Evolutionary conservation across 2,113 vertebrate genomes (phyloP).

Genomic region (Aleadryas rufinucha): DNA sequence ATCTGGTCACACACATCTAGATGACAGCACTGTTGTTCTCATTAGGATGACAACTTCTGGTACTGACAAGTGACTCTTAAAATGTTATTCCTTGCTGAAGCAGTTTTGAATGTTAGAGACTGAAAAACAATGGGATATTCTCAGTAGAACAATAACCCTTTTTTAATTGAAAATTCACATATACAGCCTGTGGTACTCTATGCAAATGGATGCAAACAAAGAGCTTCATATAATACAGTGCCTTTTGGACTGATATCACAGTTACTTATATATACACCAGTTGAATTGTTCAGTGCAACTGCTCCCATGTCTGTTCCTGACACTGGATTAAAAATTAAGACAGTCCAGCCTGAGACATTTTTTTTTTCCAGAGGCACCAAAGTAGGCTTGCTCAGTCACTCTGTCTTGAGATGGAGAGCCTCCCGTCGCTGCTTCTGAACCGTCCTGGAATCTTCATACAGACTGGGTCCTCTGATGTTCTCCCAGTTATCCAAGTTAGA

Average conservation of each 20-base stretch:
- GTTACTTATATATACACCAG: background rate
- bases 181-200: background rate
- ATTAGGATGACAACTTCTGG: conserved; percentile 12
- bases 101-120: background rate
- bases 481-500: conserved; percentile 84
- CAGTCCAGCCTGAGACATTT: background rate
- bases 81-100: background rate
- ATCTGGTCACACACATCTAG: conserved; percentile 5
- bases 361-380: background rate
- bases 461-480: conserved; percentile 92
- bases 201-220: conserved; percentile 10
- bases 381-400: conserved; percentile 34
- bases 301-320: background rate
- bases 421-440: conserved; percentile 78
- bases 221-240: background rate
- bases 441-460: conserved; percentile 87
- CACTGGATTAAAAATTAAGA: background rate
- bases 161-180: conserved; percentile 42
- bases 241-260: background rate
- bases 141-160: background rate
- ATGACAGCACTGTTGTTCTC: conserved; percentile 11
- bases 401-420: conserved; percentile 37
- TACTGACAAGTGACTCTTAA: conserved; percentile 20
- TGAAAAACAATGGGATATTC: background rate
- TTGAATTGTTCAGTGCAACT: background rate